Base-by-base conservation (phyloP, 2,888 invertebrate species). In the Plebejus argus region DNA sequence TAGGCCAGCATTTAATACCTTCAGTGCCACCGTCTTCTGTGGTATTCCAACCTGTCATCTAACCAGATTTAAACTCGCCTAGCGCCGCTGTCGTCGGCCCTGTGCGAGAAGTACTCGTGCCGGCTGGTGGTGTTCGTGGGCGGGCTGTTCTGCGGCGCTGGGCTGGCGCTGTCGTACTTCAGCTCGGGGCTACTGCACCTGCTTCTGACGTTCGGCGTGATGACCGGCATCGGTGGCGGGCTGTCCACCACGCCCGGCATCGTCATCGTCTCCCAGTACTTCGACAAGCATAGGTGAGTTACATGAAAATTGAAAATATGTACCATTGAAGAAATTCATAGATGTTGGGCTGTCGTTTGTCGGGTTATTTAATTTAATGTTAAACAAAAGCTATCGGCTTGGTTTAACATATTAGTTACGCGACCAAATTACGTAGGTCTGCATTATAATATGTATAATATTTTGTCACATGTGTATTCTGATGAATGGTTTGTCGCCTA, bases 201-300 rank as follows among this genome's bases (percentile, higher is more conserved):
- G 66, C 94, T 96, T 78, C 94, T 97, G 79, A 96, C 96, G 75
- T 96, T 97, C 82, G 97, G 97, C 56, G 95, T 97, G 15, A 93
- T 97, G 83, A 96, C 96, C 81, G 96, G 96, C 96, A 20, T 97
- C 78, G 97, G 97, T 0, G 97, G 97, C 0, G 97, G 97, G 0
- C 92, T 97, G 0, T 97, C 97, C 0, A 97, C 97, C 1, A 97
- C 97, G 0, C 97, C 97, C 0, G 97, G 97, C 0, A 97, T 97
- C 76, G 96, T 97, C 8, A 96, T 97, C 79, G 97, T 97, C 0
- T 97, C 97, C 0, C 96, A 96, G 81, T 97, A 97, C 85, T 97
- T 97, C 83, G 96, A 97, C 83, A 97, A 96, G 84, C 96, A 97
- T 88, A 95, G 94, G 94, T 93, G 79, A 81, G 53, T 49, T 0